A percentile compares a stretch with the other conserved stretches of the same genome.
Conservation (phyloP, 2,888 invertebrate species). For the Nowickia ferox region DNA sequence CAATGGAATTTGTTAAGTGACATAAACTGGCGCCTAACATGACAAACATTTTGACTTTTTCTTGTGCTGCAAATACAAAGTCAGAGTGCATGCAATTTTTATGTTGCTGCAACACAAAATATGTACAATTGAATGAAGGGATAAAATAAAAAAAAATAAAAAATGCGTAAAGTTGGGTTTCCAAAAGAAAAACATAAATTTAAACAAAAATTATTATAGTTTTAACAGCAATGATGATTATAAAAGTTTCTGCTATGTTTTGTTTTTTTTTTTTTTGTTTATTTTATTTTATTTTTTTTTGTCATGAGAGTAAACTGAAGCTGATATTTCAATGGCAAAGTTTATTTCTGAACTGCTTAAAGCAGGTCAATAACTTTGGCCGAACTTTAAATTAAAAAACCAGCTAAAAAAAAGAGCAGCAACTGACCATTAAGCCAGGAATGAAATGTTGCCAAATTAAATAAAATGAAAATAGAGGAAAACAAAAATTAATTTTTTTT, state of each 20-base stretch:
- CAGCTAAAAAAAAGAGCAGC: neutral
- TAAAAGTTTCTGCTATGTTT: slow-evolving; percentile 32
- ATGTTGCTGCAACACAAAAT: slow-evolving; percentile 27
- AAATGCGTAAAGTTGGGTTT: slow-evolving; percentile 42
- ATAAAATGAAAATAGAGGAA: neutral
- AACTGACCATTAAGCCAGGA: slow-evolving; percentile 52
- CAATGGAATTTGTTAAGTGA: slow-evolving; percentile 44
- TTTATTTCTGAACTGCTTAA: slow-evolving; percentile 38
- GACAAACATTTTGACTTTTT: slow-evolving; percentile 37
- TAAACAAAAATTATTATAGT: slow-evolving; percentile 49
- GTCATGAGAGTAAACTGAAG: neutral
- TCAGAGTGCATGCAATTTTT: slow-evolving; percentile 27
- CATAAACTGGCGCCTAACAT: slow-evolving; percentile 67
- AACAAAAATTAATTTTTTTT: neutral
- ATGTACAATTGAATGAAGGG: slow-evolving; percentile 20
- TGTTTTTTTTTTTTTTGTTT: too few relatives aligned
- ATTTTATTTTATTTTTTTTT: too few relatives aligned
- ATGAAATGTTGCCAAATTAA: slow-evolving; percentile 42
- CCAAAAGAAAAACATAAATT: slow-evolving; percentile 34
- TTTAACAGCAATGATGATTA: slow-evolving; percentile 47
- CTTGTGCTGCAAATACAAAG: slow-evolving; percentile 3
- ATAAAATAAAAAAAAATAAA: neutral
- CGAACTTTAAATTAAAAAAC: slow-evolving; percentile 36
- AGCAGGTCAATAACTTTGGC: slow-evolving; percentile 69
- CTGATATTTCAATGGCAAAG: slow-evolving; percentile 23